Base-by-base conservation (phyloP, 2,888 invertebrate genomes). In the Melanotus villosus region DNA sequence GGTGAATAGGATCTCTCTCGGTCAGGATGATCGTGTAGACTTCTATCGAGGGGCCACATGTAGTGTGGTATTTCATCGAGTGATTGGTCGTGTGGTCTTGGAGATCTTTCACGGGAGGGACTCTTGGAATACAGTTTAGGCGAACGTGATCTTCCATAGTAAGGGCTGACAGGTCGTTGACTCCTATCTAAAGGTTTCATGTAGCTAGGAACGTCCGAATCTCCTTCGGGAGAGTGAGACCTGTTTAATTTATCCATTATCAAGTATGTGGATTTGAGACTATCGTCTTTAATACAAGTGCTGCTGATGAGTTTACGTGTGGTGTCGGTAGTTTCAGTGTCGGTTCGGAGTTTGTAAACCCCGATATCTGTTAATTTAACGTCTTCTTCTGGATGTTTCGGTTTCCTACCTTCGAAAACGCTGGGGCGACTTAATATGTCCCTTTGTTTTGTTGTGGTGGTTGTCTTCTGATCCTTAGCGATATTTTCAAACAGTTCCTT, bases 401-500 rank as follows among this genome's bases (percentile, higher is more conserved):
- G 41, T 58, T 58, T 58, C 30, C 10, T 41, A 12, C 41, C 14
- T 7, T 56, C 56, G 10, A 56, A 56, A 16, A 56, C 56, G 19
- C 18, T 18, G 12, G 56, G 56, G 67, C 88, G 82, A 36, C 81
- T 86, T 14, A 88, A 78, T 56, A 88, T 87, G 75, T 89, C 88
- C 58, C 83, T 82, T 59, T 85, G 86, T 64, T 84, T 80, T 6
- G 78, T 67, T n/a, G n/a, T n/a, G n/a, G n/a, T n/a, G n/a, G n/a
- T n/a, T 72, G 72, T 80, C 76, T 76, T 79, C 69, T 79, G 77
- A 19, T 79, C 77, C 73, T 86, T 85, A 26, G 71, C 80, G 18
- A 90, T 89, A 71, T 88, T 91, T 84, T 92, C 92, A 82, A 92
- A 92, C 34, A 92, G 80, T 38, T 89, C 90, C 82, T 91, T 92